Evolutionary conservation across 2,888 invertebrate genomes (phyloP), one percentile per base, ranked within the genome.

Genomic region (Scelioninae gen. 2): DNA sequence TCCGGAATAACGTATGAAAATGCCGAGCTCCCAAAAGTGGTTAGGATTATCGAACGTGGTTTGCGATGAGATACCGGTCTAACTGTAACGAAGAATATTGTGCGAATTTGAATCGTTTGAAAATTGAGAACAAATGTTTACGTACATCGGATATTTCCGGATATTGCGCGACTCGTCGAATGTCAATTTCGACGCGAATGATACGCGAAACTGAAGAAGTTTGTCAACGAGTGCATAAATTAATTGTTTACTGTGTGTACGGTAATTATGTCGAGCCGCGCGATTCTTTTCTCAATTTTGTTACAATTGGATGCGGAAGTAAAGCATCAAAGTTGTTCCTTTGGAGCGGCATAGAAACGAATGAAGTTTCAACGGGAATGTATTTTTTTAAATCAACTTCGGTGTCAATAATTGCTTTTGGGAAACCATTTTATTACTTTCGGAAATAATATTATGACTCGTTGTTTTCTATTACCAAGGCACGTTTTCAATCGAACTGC

Each of bases 401-500:
- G 11, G 28, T 7, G 7, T 13, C 55, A 28, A 41, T 57, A 43
- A 57, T 57, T 41, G 41, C 11, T 15, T 25, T 41, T 16, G 41
- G 28, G 19, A 28, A 41, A 41, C 4, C 52, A 18, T 43, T 52
- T 22, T 28, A 35, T 52, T 65, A 50, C 15, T 61, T 57, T 41
- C 10, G 0, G 45, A 64, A 53, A 35, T 53, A 46, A 61, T 61
- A 46, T 52, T 43, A 68, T 35, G 41, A 22, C 39, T 57, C 48
- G 46, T 60, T 58, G 58, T 52, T 65, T 53, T 60, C 25, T 52
- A 65, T 60, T 53, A 53, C 41, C 64, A 60, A 50, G 31, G 67
- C 73, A 73, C 73, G 73, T 73, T 73, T 73, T 73, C 73, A 67
- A 73, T 73, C 52, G 61, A 48, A 61, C 35, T 45, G 55, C 46